Conservation (phyloP, 1,140 invertebrate genomes). For the Scaptomyza montana region DNA sequence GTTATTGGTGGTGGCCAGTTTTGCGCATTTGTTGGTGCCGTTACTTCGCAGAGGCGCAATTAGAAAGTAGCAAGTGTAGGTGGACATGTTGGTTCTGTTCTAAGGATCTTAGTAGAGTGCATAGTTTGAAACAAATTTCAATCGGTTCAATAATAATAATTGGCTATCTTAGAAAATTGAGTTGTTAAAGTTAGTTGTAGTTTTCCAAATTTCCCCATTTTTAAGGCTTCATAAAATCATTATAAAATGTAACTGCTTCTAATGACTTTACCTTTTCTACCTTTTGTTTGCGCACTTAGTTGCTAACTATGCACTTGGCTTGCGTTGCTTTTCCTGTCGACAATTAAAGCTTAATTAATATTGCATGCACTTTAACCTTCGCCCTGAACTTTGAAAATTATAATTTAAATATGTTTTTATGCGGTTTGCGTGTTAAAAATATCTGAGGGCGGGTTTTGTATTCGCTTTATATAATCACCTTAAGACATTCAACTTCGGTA, state of each 20-base stretch:
- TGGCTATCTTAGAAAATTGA: too few relatives aligned
- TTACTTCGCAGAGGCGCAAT: slow-evolving; percentile 26
- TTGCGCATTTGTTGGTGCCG: slow-evolving; percentile 32
- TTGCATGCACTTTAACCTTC: slow-evolving; percentile 50
- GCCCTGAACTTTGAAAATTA: slow-evolving; percentile 44
- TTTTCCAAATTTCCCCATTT: too few relatives aligned
- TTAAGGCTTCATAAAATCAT: neutral
- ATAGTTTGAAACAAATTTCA: too few relatives aligned
- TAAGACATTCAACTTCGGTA: slow-evolving; percentile 12
- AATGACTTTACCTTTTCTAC: neutral
- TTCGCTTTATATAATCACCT: slow-evolving; percentile 21
- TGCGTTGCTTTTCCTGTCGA: slow-evolving; percentile 1
- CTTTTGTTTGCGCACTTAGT: neutral
- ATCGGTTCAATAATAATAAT: neutral
- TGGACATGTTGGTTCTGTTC: neutral
- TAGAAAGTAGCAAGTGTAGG: slow-evolving; percentile 3
- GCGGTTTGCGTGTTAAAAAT: slow-evolving; percentile 23
- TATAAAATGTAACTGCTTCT: neutral
- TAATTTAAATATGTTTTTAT: slow-evolving; percentile 37
- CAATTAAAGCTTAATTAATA: slow-evolving; percentile 50
- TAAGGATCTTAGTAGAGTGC: neutral
- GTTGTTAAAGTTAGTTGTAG: too few relatives aligned
- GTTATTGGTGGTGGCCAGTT: slow-evolving; percentile 27
- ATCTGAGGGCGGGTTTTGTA: slow-evolving; percentile 31
- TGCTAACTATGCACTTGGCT: slow-evolving; percentile 5